Evolutionary conservation across 1,140 invertebrate species (phyloP), one percentile per base, ranked within the genome.

Genomic region (Aphaenogaster rudis): DNA sequence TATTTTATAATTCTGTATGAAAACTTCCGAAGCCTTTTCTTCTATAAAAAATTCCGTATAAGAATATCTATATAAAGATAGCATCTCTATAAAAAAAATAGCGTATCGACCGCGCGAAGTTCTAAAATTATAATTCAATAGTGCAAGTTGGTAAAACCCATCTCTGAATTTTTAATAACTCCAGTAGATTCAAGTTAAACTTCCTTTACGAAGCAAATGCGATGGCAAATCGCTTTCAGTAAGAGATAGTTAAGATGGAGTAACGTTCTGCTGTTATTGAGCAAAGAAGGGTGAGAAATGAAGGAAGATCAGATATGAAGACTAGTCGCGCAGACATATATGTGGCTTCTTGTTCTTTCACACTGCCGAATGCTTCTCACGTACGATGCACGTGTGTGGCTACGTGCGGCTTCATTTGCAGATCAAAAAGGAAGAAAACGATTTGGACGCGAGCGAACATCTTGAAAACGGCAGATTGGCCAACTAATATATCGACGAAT

Each of bases 321-420:
- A 76, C 17, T 54, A 72, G 28, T 63, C 54, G 42, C 36, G 33
- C 33, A 28, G 54, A 52, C 42, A 50, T 66, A 48, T 42, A 45
- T 11, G 45, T 54, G 52, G 48, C 64, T 54, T 71, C 64, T 74
- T 67, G 61, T 45, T 69, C 77, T 78, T 57, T 21, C 13, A 48
- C 17, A 5, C 6, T 72, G 13, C 42, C 28, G 57, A 50, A 86
- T 88, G 76, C 61, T 28, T 86, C 39, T 77, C 88, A 78, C 84
- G 64, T 82, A 87, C 28, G 13, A 57, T 63, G 63, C 84, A 90
- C 77, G 77, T 82, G 71, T 82, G 50, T 17, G 42, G 33, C 28
- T 61, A 28, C 61, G 13, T 42, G 28, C 3, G 5, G 86, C 36
- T 57, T 61, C 66, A 52, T 66, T 77, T 78, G 64, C 50, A 76